Base-by-base conservation (phyloP, 2,888 invertebrate genomes). In the Lycaena phlaeas region DNA sequence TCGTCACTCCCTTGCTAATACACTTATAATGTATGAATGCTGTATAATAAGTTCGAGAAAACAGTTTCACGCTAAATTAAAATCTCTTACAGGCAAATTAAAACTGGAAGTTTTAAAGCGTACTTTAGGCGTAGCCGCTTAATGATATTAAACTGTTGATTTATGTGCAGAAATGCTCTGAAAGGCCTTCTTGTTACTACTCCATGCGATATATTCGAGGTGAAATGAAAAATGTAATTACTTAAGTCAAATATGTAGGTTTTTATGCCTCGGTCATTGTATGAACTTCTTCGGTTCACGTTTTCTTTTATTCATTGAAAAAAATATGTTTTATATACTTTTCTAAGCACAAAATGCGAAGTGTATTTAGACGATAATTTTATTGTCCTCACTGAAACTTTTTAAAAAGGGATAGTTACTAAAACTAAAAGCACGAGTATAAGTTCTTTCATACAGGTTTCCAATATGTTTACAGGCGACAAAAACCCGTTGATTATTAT, bases 61-160 rank as follows among this genome's bases (percentile, higher is more conserved):
- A 68, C 69, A 67, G 68, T 74, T 70, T 65, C 59, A 54, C 58
- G 64, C 65, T 68, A 71, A 74, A 78, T 77, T 73, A 76, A 78
- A 77, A 74, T 64, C 65, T 65, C 65, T 70, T 60, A 62, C 63
- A 56, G 57, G 68, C 62, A 61, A 76, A 76, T 76, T 75, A 74
- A 76, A 76, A 69, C 61, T 54, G 56, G 52, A 62, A 74, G 65
- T 73, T 74, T 68, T 64, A 62, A 68, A 68, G 69, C 70, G 65
- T 59, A 64, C 68, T 70, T 67, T 70, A 69, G 71, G 69, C 71
- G 62, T 58, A 64, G 62, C 62, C 57, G 66, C 64, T 68, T 73
- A 71, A 71, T 73, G 56, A 67, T 76, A 77, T 76, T 76, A 77
- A 71, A 71, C 60, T 68, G 66, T 63, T 76, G 74, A 76, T 76